phyloP scores from a whole-genome alignment of 2,797 vertebrate species.

The Melanotaenia boesemani region DNA sequence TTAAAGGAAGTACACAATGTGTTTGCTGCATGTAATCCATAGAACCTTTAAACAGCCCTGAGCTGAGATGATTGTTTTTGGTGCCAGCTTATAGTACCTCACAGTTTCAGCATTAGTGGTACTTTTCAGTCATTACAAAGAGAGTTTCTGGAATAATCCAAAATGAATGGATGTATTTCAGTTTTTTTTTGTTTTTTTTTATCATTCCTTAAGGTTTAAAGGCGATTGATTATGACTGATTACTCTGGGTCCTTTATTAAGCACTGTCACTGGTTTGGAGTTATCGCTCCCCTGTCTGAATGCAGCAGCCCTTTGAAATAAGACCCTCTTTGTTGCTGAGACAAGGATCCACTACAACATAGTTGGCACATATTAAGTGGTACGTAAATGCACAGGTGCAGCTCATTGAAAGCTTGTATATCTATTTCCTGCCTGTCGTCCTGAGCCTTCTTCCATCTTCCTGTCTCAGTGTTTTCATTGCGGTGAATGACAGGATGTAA shows the following conservation, averaged over 20 bases:
- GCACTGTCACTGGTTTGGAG: slow-evolving; percentile 41
- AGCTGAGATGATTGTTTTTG: neutral
- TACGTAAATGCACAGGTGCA: slow-evolving; percentile 51
- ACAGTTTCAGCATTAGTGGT: slow-evolving; percentile 9
- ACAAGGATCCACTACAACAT: slow-evolving; percentile 29
- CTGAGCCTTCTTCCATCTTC: slow-evolving; percentile 66
- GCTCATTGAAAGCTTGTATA: slow-evolving; percentile 55
- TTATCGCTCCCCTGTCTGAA: slow-evolving; percentile 38
- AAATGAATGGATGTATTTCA: neutral
- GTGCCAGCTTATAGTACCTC: neutral
- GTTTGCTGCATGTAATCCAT: neutral
- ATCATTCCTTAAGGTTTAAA: slow-evolving; percentile 19
- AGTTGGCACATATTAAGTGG: slow-evolving; percentile 56
- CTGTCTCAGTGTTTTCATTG: slow-evolving; percentile 73
- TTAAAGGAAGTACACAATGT: neutral
- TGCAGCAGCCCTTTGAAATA: slow-evolving; percentile 25
- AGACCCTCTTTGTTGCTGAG: slow-evolving; percentile 54
- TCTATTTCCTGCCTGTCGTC: slow-evolving; percentile 73
- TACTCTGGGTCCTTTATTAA: slow-evolving; percentile 32
- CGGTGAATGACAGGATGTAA: slow-evolving; percentile 80
- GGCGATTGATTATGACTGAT: slow-evolving; percentile 14
- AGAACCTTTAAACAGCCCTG: neutral
- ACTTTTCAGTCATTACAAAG: slow-evolving; percentile 3
- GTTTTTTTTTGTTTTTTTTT: neutral
- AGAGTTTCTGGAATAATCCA: neutral